phyloP scores from a whole-genome alignment of 2,888 invertebrate genomes.

The Flabesymbios commensalis region DNA sequence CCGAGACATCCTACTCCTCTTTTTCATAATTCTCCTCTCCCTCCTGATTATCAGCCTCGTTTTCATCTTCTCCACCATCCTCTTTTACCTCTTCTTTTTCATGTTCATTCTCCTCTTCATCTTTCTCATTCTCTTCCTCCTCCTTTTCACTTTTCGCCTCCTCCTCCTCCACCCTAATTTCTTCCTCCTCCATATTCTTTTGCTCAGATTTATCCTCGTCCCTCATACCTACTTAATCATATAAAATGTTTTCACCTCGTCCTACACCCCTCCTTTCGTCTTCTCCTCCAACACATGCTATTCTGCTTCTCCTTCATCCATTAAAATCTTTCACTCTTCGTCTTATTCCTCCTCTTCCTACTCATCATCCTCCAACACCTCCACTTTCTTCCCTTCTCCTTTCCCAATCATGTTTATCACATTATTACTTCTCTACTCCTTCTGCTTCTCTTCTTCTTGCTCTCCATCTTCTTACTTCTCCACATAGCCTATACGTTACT shows the following conservation, averaged over 20 bases:
- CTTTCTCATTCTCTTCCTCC: background rate
- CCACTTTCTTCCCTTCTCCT: background rate
- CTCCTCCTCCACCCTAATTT: background rate
- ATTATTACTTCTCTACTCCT: background rate
- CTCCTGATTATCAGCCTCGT: conserved; percentile 1
- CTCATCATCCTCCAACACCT: background rate
- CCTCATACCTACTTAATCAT: too few species aligned
- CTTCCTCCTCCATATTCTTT: background rate
- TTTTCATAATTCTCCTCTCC: background rate
- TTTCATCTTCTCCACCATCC: background rate
- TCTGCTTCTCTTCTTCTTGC: background rate
- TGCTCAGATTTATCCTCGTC: too few species aligned
- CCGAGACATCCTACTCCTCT: background rate
- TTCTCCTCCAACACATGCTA: too few species aligned
- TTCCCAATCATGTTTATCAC: too few species aligned
- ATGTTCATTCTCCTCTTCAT: background rate
- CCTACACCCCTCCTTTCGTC: too few species aligned
- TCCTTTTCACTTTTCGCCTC: background rate
- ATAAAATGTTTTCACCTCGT: too few species aligned
- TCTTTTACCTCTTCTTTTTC: background rate
- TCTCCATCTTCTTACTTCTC: background rate
- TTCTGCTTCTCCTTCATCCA: too few species aligned
- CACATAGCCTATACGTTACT: background rate
- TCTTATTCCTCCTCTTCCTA: background rate
- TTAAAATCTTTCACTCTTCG: too few species aligned